Base-by-base conservation (phyloP, 2,888 invertebrate genomes). In the Gymnoscelis rufifasciata region DNA sequence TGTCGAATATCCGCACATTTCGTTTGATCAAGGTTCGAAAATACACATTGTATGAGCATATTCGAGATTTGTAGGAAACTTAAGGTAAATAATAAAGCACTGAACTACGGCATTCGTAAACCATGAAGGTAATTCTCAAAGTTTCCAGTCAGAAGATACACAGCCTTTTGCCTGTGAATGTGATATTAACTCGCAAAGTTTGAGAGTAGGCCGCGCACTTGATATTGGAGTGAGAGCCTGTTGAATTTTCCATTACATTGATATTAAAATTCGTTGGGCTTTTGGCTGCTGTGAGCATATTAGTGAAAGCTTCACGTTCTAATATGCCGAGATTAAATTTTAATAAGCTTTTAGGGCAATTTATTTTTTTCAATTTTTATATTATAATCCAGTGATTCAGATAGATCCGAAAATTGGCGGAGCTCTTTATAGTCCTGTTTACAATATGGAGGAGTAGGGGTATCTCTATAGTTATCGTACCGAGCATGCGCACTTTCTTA, bases 221-320 rank as follows among this genome's bases (percentile, higher is more conserved):
- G 43, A 45, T 49, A 45, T 45, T 42, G 41, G 19, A 27, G 11
- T 15, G 43, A 36, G 44, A 33, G 44, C 44, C 41, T 49, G 49
- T 45, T 49, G 44, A 45, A 45, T 45, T 49, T 49, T 45, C 44
- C 49, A 49, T 49, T 44, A 42, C 41, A 49, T 33, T 29, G 44
- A 44, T 49, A 44, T 49, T 44, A 49, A 44, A 40, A 35, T 19
- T 44, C 37, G 24, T 12, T 15, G 14, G 33, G 29, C 40, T 37
- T 14, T 29, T n/a, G 29, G 19, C 38, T 35, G n/a, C n/a, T n/a
- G n/a, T n/a, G n/a, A n/a, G n/a, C n/a, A n/a, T n/a, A n/a, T n/a
- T 6, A n/a, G n/a, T 19, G 30, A 28, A 24, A 37, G 29, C 15
- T 33, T 38, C 23, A 14, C 11, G 35, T 10, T 35, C 7, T 35